Evolutionary conservation across 2,888 invertebrate species (phyloP), one percentile per base, ranked within the genome.

Genomic region (Malacosoma neustria): DNA sequence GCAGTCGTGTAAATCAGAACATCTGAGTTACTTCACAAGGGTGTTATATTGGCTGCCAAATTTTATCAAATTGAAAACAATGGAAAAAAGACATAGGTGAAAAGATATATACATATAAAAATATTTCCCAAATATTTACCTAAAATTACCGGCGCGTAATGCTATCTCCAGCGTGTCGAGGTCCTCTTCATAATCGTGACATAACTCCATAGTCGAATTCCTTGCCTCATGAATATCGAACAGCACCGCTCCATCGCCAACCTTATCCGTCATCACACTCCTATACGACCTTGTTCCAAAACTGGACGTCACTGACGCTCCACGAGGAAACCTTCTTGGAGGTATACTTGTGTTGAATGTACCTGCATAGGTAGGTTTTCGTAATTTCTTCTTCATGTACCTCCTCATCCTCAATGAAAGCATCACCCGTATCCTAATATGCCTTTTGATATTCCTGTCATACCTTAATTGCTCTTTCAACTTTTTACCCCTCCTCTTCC

Each of bases 391-490:
- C 45, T 84, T 88, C 59, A 86, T 81, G 39, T 87, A 85, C 38
- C 85, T 68, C 13, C 90, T 85, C 75, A 91, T 85, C 41, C 91
- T 80, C 42, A 92, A 69, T 7, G 91, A 90, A 51, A 92, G 72
- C 87, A 92, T 90, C 34, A 92, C 88, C 11, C 91, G 79, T 12
- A 92, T 88, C 39, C 90, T 81, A 13, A 92, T 88, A 56, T 91
- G 89, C 13, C 90, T 74, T 36, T 89, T 89, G 1, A 90, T 87
- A 52, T 89, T 88, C 43, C 88, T 87, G 49, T 90, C 89, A 39
- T 87, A 87, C 13, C 86, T 71, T 37, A 86, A 38, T 43, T 85
- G 82, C 44, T 87, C 86, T 46, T 87, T 88, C 32, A 85, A 40
- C 48, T 69, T 70, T 45, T 68, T 72, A 34, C 68, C 70, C 14